phyloP scores from a whole-genome alignment of 2,888 invertebrate species.

The Chydorus sphaericus region DNA sequence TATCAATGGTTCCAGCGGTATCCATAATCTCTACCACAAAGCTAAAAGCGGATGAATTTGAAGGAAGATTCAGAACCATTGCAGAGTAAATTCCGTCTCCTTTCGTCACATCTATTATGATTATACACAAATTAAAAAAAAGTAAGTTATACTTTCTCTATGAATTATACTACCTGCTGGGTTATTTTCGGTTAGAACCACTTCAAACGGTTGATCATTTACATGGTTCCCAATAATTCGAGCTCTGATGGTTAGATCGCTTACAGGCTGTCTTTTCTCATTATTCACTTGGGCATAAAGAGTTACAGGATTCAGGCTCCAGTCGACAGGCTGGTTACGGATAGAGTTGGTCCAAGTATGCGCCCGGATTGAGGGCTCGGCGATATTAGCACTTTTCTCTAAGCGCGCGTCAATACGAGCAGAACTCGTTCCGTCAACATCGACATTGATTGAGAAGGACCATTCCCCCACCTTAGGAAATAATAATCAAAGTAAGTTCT shows the following conservation, averaged over 20 bases:
- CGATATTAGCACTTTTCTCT: neutral
- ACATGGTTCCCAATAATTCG: neutral
- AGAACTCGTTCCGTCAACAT: neutral
- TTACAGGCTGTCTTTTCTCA: neutral
- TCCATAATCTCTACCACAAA: neutral
- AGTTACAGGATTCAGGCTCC: neutral
- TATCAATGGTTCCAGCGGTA: neutral
- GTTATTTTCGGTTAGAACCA: neutral
- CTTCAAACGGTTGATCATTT: neutral
- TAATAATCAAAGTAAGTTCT: neutral
- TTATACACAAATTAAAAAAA: too few species aligned
- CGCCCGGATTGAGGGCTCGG: neutral
- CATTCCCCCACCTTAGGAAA: neutral
- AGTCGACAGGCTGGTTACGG: neutral
- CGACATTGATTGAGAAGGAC: neutral
- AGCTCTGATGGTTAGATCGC: neutral
- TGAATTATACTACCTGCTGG: too few species aligned
- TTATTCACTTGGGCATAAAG: neutral
- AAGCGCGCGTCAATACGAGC: neutral
- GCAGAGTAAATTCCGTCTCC: neutral
- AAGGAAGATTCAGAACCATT: neutral
- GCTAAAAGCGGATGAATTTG: neutral
- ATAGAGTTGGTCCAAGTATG: neutral
- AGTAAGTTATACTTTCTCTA: too few species aligned
- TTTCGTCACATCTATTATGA: conserved; percentile 1